A percentile compares a stretch with the other conserved stretches of the same genome.
Evolutionary conservation across 1,140 invertebrate species (phyloP).

Genomic region (Drosophila orosa): DNA sequence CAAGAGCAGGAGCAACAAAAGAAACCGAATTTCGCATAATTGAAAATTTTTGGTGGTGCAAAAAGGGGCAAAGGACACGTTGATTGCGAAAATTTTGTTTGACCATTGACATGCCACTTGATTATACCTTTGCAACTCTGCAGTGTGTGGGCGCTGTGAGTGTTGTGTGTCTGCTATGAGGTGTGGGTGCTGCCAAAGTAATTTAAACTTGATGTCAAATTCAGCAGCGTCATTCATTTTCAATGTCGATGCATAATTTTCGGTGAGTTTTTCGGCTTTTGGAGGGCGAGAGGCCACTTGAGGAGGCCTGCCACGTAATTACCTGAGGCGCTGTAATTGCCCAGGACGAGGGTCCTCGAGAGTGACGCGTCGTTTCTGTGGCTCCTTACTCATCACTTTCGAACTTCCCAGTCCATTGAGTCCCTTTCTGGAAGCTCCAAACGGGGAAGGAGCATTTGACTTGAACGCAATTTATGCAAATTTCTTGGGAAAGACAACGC

Average conservation of each 20-base stretch:
- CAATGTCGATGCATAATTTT: constrained; percentile 77
- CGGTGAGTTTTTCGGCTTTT: neutral
- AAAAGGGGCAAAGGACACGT: constrained; percentile 35
- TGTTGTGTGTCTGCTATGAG: constrained; percentile 5
- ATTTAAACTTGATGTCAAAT: constrained; percentile 84
- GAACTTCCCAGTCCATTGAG: neutral
- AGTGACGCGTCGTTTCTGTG: constrained; percentile 62
- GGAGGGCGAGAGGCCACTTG: constrained; percentile 51
- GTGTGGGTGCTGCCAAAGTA: constrained; percentile 55
- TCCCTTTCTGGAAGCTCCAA: neutral
- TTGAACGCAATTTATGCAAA: constrained; percentile 79
- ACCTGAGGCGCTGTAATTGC: constrained; percentile 79
- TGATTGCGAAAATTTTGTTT: constrained; percentile 69
- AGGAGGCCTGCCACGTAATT: constrained; percentile 67
- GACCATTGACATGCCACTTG: constrained; percentile 72
- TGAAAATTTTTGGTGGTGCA: constrained; percentile 63
- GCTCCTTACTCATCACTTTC: constrained; percentile 33
- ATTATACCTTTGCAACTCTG: constrained; percentile 54
- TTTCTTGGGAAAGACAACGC: constrained; percentile 56
- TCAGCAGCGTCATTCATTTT: constrained; percentile 79
- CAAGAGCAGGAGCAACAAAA: constrained; percentile 41
- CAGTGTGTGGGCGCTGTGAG: neutral
- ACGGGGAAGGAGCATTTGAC: constrained; percentile 27
- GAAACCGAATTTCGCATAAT: constrained; percentile 73
- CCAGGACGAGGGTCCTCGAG: constrained; percentile 41